These are phyloP conservation scores for Acheta domesticus DNA, from an alignment of 2,888 invertebrate species.

Conservation along the genomic window DNA sequence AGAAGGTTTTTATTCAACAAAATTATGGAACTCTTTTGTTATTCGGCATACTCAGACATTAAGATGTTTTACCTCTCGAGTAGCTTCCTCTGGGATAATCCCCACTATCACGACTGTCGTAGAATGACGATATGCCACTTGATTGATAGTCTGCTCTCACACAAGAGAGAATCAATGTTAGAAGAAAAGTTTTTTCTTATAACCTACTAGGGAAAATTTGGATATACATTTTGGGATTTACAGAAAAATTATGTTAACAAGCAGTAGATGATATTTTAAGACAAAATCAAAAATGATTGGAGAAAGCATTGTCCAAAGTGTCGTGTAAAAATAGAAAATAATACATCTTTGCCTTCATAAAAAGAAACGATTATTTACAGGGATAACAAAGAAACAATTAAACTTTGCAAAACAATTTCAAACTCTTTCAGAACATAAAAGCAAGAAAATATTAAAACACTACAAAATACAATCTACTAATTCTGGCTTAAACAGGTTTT, in stretches of 20 bases:
- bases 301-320: no score
- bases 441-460: neutral
- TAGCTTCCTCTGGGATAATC: slow-evolving; percentile 35
- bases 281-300: no score
- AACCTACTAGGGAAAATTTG: no score
- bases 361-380: neutral
- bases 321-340: no score
- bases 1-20: neutral
- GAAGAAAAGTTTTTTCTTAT: neutral
- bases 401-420: neutral
- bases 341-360: no score
- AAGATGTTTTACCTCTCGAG: slow-evolving; percentile 33
- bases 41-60: neutral
- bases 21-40: neutral
- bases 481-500: no score
- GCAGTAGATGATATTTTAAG: no score
- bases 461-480: neutral
- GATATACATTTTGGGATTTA: no score
- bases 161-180: neutral
- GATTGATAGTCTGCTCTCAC: slow-evolving; percentile 24
- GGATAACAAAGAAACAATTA: neutral
- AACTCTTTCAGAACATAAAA: neutral
- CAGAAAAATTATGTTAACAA: no score
- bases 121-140: slow-evolving; percentile 32
- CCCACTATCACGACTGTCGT: slow-evolving; percentile 35